phyloP scores from a whole-genome alignment of 2,797 vertebrate species.

The Acomys russatus region DNA sequence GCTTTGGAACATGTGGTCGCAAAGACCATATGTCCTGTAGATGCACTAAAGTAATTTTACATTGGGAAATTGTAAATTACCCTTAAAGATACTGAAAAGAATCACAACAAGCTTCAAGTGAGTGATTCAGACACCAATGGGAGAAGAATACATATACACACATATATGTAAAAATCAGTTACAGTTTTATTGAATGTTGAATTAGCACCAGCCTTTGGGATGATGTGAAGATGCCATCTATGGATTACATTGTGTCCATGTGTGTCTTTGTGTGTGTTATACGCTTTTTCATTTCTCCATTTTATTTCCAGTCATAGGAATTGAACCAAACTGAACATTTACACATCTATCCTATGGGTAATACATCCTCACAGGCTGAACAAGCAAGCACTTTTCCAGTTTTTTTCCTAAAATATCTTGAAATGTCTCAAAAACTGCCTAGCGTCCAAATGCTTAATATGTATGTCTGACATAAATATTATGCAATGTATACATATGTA shows the following conservation, averaged over 20 bases:
- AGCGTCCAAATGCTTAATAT: background rate
- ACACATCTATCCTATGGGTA: background rate
- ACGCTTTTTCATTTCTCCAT: background rate
- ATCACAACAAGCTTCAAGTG: conserved; percentile 1
- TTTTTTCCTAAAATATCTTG: background rate
- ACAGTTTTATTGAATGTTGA: background rate
- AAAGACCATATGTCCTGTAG: background rate
- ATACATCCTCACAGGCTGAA: background rate
- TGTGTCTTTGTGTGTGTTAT: background rate
- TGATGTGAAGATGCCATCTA: background rate
- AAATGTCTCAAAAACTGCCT: background rate
- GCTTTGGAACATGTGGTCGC: background rate
- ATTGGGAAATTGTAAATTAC: background rate
- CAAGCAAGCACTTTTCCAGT: background rate
- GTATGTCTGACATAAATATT: background rate
- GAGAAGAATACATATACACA: background rate
- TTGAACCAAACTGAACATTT: background rate
- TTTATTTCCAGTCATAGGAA: background rate
- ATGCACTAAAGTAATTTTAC: background rate
- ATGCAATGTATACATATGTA: background rate
- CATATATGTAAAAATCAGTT: background rate
- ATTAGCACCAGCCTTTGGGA: background rate
- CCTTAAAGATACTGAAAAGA: background rate
- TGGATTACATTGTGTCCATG: background rate
- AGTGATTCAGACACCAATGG: background rate